A percentile compares a stretch with the other conserved stretches of the same genome.
Evolutionary conservation across 2,797 vertebrate species (phyloP).

Genomic region (Percopsis omiscomaycus): DNA sequence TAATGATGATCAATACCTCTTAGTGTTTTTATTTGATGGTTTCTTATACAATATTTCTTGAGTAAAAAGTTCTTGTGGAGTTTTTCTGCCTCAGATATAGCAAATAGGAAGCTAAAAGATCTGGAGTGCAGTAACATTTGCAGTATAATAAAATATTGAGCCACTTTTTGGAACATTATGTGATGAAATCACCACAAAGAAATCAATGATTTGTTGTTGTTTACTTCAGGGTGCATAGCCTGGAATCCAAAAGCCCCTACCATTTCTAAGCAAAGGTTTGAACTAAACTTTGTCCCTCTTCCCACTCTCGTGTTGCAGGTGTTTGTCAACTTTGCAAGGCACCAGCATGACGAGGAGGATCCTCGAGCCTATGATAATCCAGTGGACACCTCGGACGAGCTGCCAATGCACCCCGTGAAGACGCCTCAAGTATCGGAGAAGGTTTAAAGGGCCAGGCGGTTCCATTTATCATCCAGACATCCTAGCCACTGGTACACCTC

Average conservation of each 20-base stretch:
- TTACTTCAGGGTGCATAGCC: conserved; percentile 22
- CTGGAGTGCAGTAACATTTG: conserved; percentile 44
- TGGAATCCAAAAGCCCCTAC: conserved; percentile 28
- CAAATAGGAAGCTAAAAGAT: conserved; percentile 42
- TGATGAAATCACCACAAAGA: conserved; percentile 63
- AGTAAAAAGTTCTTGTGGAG: conserved; percentile 21
- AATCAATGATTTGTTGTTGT: conserved; percentile 56
- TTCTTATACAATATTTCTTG: conserved; percentile 28
- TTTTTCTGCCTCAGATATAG: conserved; percentile 20
- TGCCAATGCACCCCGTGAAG: conserved; percentile 42
- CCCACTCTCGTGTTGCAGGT: conserved; percentile 60
- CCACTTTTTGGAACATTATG: conserved; percentile 55
- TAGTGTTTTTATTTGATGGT: conserved; percentile 51
- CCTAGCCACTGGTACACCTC: neutral
- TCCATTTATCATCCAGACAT: neutral
- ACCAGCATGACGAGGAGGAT: conserved; percentile 65
- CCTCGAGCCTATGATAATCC: conserved; percentile 52
- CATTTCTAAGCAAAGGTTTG: neutral
- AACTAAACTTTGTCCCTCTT: neutral
- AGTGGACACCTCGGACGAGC: conserved; percentile 72
- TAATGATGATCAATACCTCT: conserved; percentile 61
- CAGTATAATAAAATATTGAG: conserved; percentile 59
- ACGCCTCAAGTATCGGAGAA: neutral
- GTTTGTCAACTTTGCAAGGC: conserved; percentile 79
- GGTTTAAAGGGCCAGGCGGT: conserved; percentile 4